Conservation (phyloP, 2,113 vertebrate species). For the Pyrgilauda ruficollis region DNA sequence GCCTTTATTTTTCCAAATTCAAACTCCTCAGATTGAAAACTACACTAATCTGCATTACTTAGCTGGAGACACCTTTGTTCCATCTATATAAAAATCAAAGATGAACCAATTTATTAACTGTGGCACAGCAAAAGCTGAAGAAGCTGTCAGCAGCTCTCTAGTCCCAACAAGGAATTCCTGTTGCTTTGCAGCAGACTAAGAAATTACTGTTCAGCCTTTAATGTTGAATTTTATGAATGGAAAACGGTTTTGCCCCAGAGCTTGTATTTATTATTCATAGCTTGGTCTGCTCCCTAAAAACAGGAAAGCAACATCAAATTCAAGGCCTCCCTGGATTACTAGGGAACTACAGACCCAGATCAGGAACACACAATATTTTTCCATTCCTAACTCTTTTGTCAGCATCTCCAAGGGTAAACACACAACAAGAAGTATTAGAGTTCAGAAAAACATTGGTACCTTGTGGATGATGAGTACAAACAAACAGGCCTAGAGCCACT, state of each 20-base stretch:
- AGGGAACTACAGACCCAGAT: neutral
- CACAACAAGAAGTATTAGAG: neutral
- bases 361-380: neutral
- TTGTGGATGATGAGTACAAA: neutral
- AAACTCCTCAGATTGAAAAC: neutral
- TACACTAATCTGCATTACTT: neutral
- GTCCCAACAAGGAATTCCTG: neutral
- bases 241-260: neutral
- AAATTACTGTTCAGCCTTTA: neutral
- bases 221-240: constrained; percentile 14
- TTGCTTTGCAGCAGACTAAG: neutral
- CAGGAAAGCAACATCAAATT: neutral
- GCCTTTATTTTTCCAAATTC: neutral
- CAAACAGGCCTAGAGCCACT: neutral
- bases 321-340: neutral
- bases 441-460: neutral
- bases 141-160: neutral
- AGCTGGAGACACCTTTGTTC: neutral
- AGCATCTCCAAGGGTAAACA: neutral
- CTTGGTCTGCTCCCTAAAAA: neutral
- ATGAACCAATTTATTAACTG: neutral
- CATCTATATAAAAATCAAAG: neutral
- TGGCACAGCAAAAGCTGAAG: neutral
- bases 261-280: constrained; percentile 11
- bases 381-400: neutral